A percentile compares a stretch with the other conserved stretches of the same genome.
phyloP scores from a whole-genome alignment of 2,113 vertebrate species.

The Marcusenius ussheri region DNA sequence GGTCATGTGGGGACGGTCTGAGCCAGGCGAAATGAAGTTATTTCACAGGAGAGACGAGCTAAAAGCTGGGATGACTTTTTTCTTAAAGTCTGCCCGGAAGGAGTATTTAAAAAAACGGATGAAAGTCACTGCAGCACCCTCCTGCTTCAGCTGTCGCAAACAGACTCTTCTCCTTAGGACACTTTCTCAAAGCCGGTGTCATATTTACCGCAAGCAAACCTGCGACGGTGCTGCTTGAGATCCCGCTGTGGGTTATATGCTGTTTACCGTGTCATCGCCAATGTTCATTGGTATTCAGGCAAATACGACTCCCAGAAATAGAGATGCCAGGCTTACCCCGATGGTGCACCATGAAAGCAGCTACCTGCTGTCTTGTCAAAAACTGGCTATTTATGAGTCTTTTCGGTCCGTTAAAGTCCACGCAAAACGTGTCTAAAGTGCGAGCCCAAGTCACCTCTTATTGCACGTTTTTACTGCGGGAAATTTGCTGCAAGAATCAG shows the following conservation, averaged over 20 bases:
- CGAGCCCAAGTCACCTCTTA: neutral
- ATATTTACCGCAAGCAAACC: neutral
- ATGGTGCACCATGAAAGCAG: neutral
- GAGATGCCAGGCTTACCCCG: neutral
- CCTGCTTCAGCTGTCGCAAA: neutral
- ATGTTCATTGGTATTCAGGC: neutral
- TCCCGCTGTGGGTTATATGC: neutral
- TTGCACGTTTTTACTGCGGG: neutral
- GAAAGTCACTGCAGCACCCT: neutral
- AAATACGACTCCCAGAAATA: neutral
- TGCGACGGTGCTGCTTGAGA: neutral
- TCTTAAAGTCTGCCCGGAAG: neutral
- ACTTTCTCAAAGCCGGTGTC: neutral
- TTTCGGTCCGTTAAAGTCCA: neutral
- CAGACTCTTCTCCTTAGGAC: neutral
- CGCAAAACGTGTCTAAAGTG: neutral
- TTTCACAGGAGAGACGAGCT: neutral
- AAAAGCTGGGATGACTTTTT: neutral
- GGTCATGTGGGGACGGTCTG: neutral
- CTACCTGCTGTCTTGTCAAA: neutral
- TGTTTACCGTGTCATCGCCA: neutral
- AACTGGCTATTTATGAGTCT: neutral
- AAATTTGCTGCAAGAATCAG: neutral
- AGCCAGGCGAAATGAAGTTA: neutral
- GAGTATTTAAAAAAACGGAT: neutral